Conservation (phyloP, 2,797 vertebrate species). For the Ambastaia sidthimunki region DNA sequence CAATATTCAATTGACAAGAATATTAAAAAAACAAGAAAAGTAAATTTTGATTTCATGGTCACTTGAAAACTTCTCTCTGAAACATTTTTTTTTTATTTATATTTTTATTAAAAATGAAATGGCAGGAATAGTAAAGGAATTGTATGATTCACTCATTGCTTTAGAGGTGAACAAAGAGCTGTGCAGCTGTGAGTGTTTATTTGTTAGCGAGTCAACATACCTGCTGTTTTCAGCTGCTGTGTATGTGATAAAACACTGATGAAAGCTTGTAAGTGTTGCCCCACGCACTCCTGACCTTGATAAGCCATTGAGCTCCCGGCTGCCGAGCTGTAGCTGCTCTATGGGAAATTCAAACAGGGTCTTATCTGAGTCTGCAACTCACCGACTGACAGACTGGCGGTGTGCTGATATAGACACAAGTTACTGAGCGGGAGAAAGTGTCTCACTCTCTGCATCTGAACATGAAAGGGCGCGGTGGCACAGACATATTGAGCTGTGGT, state of each 20-base stretch:
- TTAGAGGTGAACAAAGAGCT: constrained; percentile 9
- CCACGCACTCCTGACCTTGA: constrained; percentile 71
- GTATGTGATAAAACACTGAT: constrained; percentile 65
- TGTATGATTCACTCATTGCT: too few species aligned
- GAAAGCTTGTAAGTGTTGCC: constrained; percentile 67
- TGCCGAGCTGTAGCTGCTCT: constrained; percentile 57
- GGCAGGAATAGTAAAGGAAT: constrained; percentile 27
- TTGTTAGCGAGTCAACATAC: constrained; percentile 29
- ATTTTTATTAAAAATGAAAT: neutral
- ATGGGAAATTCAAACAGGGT: constrained; percentile 60
- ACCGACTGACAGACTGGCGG: constrained; percentile 55
- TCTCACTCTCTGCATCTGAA: constrained; percentile 38
- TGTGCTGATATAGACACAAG: constrained; percentile 37
- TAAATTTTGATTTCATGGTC: too few species aligned
- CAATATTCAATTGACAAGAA: too few species aligned
- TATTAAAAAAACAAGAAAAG: too few species aligned
- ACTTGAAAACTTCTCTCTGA: neutral
- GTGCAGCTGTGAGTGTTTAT: constrained; percentile 2
- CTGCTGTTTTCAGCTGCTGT: constrained; percentile 31
- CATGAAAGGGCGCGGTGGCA: constrained; percentile 37
- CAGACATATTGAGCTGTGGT: neutral
- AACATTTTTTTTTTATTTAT: neutral
- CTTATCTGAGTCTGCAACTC: constrained; percentile 61
- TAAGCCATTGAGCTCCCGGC: constrained; percentile 64
- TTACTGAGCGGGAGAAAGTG: constrained; percentile 26